Evolutionary conservation across 2,797 vertebrate genomes (phyloP), one percentile per base, ranked within the genome.

Genomic region (Pampus argenteus): DNA sequence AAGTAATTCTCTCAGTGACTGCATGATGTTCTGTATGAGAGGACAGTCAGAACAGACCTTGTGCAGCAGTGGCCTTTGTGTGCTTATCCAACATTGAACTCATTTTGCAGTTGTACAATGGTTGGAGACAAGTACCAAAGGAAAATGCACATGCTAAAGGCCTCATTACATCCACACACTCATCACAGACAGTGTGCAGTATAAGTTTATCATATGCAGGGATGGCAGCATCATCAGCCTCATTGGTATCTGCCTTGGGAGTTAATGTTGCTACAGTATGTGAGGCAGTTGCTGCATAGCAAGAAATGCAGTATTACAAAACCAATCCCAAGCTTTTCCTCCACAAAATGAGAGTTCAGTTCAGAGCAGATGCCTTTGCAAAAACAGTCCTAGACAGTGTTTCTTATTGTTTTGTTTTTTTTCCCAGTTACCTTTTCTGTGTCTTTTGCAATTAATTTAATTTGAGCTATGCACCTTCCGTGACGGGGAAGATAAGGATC

Each of bases 161-260:
- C 29, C 44, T n/a, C 65, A 69, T 63, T 14, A 69, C 66, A 63
- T 52, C 36, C 20, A 47, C 59, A 64, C 58, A 42, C 15, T 18
- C 40, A 44, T 44, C 6, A 42, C 17, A 42, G 6, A 18, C 40
- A 18, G 15, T 18, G 15, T 42, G 40, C 3, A 42, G 38, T 5
- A 15, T 42, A 42, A 42, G 17, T 42, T 42, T 42, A 5, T 42
- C 17, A 44, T 18, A 44, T 18, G 17, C 15, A 44, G 40, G 17
- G n/a, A 44, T 7, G 40, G 17, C 40, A 8, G 7, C 6, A 7
- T 18, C 7, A 3, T 17, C 40, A 44, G 40, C 17, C 40, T 42
- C 40, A 18, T 18, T 42, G 40, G 17, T 18, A 42, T 15, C 40
- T 42, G 40, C 40, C 15, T 42, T 42, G 5, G 40, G 40, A 15